These are phyloP conservation scores for Mormyrus hasselquistii DNA, from an alignment of 2,797 vertebrate genomes.

Conservation along the genomic window DNA sequence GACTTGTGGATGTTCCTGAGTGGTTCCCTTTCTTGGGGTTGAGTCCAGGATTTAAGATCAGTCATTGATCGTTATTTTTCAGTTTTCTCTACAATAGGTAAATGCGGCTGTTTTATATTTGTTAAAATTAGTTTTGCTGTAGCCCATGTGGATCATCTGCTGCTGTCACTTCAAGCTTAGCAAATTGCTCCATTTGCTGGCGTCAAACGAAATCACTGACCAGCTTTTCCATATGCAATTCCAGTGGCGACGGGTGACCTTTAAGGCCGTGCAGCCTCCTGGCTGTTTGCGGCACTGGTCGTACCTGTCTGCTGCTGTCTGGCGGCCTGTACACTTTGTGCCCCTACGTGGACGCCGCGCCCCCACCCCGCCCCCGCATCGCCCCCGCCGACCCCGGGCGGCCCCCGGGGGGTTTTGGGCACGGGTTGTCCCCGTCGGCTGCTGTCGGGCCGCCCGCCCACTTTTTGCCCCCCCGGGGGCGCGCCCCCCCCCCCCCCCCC, in stretches of 20 bases:
- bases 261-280: not conserved
- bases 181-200: not conserved
- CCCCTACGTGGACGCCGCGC: conserved; percentile 62
- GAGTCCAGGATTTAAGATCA: not conserved
- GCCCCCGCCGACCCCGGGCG: too few species aligned
- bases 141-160: not conserved
- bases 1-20: not conserved
- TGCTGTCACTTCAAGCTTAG: not conserved
- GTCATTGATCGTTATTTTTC: not conserved
- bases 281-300: not conserved
- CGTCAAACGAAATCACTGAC: not conserved
- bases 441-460: too few species aligned
- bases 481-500: conserved; percentile 57
- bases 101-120: not conserved
- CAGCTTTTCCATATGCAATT: not conserved
- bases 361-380: too few species aligned
- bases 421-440: too few species aligned
- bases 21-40: not conserved
- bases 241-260: not conserved
- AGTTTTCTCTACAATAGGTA: not conserved
- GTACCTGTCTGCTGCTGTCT: too few species aligned
- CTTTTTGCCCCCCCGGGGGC: too few species aligned
- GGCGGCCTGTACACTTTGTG: not conserved
- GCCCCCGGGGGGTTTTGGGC: too few species aligned
- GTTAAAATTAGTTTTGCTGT: not conserved